Evolutionary conservation across 1,140 invertebrate species (phyloP).

Genomic region (Conus betulinus): DNA sequence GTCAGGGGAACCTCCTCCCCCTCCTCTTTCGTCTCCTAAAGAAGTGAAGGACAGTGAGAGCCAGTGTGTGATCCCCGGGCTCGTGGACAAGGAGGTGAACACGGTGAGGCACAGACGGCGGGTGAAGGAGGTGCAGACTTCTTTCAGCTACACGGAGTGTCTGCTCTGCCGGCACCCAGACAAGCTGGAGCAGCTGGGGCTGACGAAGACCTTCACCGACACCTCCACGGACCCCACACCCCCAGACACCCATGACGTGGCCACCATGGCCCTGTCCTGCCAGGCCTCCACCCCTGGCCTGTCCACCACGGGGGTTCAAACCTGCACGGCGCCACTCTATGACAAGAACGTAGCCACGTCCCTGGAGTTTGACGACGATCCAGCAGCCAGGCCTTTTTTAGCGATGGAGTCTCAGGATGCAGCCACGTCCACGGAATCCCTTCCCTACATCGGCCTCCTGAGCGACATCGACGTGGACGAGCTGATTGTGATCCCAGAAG

Average conservation of each 20-base stretch:
- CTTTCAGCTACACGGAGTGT: constrained; percentile 32
- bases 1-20: not conserved
- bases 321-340: constrained; percentile 47
- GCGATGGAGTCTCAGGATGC: constrained; percentile 55
- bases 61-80: constrained; percentile 3
- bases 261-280: constrained; percentile 67
- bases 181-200: not conserved
- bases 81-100: constrained; percentile 27
- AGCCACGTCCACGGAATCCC: constrained; percentile 69
- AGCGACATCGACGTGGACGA: constrained; percentile 71
- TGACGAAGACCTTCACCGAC: constrained; percentile 37
- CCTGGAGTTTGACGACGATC: constrained; percentile 47
- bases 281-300: constrained; percentile 35
- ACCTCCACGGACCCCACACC: constrained; percentile 47
- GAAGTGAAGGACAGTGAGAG: constrained; percentile 22
- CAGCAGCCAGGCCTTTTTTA: constrained; percentile 36
- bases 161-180: constrained; percentile 38
- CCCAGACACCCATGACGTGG: constrained; percentile 55
- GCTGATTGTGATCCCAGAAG: constrained; percentile 66
- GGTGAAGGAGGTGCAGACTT: constrained; percentile 42
- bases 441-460: constrained; percentile 69
- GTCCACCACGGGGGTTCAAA: constrained; percentile 57
- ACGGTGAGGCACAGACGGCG: constrained; percentile 20
- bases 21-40: not conserved
- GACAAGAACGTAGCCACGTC: constrained; percentile 66